Base-by-base conservation (phyloP, 2,113 vertebrate genomes). In the Eleginops maclovinus region DNA sequence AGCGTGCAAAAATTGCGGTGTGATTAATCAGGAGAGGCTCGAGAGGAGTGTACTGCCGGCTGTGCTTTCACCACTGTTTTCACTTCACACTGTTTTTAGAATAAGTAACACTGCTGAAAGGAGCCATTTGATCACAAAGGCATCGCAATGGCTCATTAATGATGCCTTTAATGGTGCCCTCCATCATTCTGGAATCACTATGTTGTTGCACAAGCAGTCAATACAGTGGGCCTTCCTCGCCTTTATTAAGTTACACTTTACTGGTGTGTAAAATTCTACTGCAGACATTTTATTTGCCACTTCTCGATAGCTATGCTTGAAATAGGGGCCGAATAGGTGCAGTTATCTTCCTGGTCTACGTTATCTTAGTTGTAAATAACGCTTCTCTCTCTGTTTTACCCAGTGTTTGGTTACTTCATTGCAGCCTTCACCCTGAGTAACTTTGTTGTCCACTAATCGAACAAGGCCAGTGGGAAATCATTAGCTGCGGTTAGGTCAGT, bases 171-270 rank as follows among this genome's bases (percentile, higher is more conserved):
- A 93, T 90, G 85, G 82, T 79, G 16, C 89, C 72, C 75, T 94
- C 89, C 82, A 92, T 94, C 92, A 92, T 77, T 79, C 77, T 63
- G 71, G 75, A 87, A 87, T 84, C 87, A 81, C 83, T 67, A 26
- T 80, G 84, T 88, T 89, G 90, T 85, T 86, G 75, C 84, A 69
- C 83, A 77, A 72, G 82, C 80, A 75, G 84, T 86, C 89, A 76
- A 86, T 90, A 81, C 83, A 56, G 61, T 28, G 43, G 40, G 46
- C 81, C 67, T 84, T 86, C 75, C 77, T 71, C 19, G 59, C 86
- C 81, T 86, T 93, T 90, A 91, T 93, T 87, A 89, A 90, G 83
- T 91, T 90, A 88, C 89, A 88, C 89, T 93, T 92, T 93, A 92
- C 87, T 90, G 91, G 79, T 82, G 87, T 91, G 93, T 93, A 91